phyloP scores from a whole-genome alignment of 2,888 invertebrate genomes.

The Drosophila paracracens region DNA sequence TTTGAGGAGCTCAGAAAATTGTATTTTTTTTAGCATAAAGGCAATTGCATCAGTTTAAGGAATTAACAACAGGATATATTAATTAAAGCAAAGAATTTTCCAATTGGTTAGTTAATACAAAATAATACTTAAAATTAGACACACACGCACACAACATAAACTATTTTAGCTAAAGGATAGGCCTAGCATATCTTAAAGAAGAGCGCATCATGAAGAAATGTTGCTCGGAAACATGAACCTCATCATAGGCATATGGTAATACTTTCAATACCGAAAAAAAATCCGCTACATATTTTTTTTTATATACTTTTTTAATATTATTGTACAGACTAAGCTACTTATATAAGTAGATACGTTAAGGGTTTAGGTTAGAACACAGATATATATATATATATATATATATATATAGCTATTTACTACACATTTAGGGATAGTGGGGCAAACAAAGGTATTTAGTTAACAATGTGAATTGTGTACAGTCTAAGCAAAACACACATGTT shows the following conservation, averaged over 20 bases:
- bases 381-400: slow-evolving; percentile 34
- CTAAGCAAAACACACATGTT: slow-evolving; percentile 48
- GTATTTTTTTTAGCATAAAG: slow-evolving; percentile 27
- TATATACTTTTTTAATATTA: slow-evolving; percentile 7
- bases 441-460: slow-evolving; percentile 42
- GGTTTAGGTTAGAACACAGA: slow-evolving; percentile 19
- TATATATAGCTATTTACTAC: slow-evolving; percentile 64
- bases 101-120: slow-evolving; percentile 21
- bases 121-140: slow-evolving; percentile 33
- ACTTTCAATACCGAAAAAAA: slow-evolving; percentile 5
- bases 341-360: slow-evolving; percentile 40
- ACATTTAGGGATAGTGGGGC: slow-evolving; percentile 55
- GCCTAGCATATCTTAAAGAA: slow-evolving; percentile 9
- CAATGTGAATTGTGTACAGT: slow-evolving; percentile 45
- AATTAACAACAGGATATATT: slow-evolving; percentile 22
- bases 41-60: slow-evolving; percentile 41
- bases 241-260: slow-evolving; percentile 3
- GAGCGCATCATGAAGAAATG: slow-evolving; percentile 2
- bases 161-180: slow-evolving; percentile 18
- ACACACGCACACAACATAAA: slow-evolving; percentile 31
- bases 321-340: slow-evolving; percentile 46
- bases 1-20: slow-evolving; percentile 31
- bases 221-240: neutral
- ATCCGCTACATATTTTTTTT: slow-evolving; percentile 11
- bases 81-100: slow-evolving; percentile 14